Evolutionary conservation across 2,797 vertebrate genomes (phyloP), one percentile per base, ranked within the genome.

Genomic region (Crocodylus rhombifer): DNA sequence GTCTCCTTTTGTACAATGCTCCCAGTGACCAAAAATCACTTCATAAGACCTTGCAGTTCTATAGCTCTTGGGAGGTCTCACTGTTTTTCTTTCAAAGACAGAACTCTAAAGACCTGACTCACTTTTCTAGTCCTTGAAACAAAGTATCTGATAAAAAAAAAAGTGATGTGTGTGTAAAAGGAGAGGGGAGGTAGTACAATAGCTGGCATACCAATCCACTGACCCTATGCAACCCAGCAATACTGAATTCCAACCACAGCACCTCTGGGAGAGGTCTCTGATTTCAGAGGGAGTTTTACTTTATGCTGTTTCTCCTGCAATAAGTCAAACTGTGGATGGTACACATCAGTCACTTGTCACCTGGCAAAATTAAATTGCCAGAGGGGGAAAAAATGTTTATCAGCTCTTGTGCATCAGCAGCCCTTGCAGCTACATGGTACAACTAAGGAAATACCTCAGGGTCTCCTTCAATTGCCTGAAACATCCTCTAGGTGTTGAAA

Each of bases 61-160:
- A 0, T 33, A 93, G 78, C 58, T 94, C 86, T 51, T 88, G 86
- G 86, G 90, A 96, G 86, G 89, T 89, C 91, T 25, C 3, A 20
- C 12, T 76, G 67, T 55, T 96, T 92, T 94, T 82, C 76, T 91
- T 96, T 93, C 84, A 42, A 51, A 1, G 5, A n/a, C 1, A 0
- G 63, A 96, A 95, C 95, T 95, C 93, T 87, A 92, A 58, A 89
- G 88, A 91, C 42, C 10, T 51, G 9, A 51, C 86, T 96, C 86
- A 83, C 84, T 95, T 92, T 94, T 96, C 91, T 90, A 67, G 81
- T 91, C 90, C 86, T 92, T 74, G 83, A 91, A 95, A 86, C 82
- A 91, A 88, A 95, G 90, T 83, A 92, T 76, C 87, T 94, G 92
- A 84, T 80, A 21, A 82, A 91, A 75, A 23, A 42, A 61, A 92